These are phyloP conservation scores for Silurus glanis DNA, from an alignment of 2,113 vertebrate species.

Conservation along the genomic window DNA sequence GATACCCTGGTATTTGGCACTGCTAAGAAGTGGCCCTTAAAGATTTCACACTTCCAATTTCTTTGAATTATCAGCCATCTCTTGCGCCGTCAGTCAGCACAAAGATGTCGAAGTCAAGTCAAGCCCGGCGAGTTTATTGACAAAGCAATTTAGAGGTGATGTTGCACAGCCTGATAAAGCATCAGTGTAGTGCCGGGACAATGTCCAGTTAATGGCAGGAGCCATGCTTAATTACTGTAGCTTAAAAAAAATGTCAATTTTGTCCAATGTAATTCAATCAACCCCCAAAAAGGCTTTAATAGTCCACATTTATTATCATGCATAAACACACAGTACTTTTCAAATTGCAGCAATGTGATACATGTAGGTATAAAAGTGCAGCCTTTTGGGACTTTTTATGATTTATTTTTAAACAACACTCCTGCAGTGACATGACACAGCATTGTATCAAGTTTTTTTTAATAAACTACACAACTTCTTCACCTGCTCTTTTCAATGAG, in stretches of 20 bases:
- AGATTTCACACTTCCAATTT: constrained; percentile 98
- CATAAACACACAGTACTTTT: neutral
- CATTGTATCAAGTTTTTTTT: neutral
- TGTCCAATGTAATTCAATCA: neutral
- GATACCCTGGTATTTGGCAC: constrained; percentile 97
- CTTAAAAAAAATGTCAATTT: neutral
- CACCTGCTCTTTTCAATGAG: neutral
- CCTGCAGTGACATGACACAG: neutral
- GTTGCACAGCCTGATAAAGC: constrained; percentile 86
- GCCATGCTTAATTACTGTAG: constrained; percentile 32
- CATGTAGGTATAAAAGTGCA: neutral
- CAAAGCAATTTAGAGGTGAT: constrained; percentile 93
- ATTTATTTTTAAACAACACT: neutral
- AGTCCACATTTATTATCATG: neutral
- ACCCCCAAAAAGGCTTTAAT: neutral
- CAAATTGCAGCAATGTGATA: no score
- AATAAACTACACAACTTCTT: neutral
- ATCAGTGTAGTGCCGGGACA: constrained; percentile 67
- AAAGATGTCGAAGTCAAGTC: constrained; percentile 78
- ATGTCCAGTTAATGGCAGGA: constrained; percentile 22
- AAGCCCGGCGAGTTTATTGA: constrained; percentile 88
- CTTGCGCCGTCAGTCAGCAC: constrained; percentile 87
- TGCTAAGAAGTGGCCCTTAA: constrained; percentile 93
- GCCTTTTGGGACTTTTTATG: neutral
- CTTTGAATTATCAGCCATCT: constrained; percentile 99